Evolutionary conservation across 2,888 invertebrate species (phyloP).

Genomic region (Bruchidius siliquastri): DNA sequence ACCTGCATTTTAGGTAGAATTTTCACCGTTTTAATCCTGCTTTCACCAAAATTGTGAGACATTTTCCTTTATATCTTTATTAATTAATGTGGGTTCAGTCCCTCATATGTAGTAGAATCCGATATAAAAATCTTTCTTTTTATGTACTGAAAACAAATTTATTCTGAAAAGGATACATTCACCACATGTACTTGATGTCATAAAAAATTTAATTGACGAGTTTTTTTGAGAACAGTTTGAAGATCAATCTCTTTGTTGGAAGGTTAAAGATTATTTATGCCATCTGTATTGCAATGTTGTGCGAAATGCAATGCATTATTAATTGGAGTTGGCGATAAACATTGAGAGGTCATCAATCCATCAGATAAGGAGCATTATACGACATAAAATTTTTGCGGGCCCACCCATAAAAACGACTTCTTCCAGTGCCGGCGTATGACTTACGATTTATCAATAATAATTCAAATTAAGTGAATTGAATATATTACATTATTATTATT

Average conservation of each 20-base stretch:
- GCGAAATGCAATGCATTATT: background rate
- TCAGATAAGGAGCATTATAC: constrained; percentile 1
- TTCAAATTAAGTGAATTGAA: too few species aligned
- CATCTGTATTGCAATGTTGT: background rate
- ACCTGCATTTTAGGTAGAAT: too few species aligned
- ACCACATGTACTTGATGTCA: background rate
- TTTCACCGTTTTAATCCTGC: too few species aligned
- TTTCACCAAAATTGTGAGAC: too few species aligned
- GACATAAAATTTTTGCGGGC: background rate
- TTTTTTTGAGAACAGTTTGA: background rate
- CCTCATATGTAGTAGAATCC: too few species aligned
- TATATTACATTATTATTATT: too few species aligned
- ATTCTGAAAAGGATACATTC: too few species aligned
- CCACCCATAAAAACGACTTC: background rate
- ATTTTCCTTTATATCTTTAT: too few species aligned
- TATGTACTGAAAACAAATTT: too few species aligned
- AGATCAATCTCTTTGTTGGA: background rate
- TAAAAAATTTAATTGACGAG: background rate
- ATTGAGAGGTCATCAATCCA: constrained; percentile 1
- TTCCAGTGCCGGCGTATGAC: background rate
- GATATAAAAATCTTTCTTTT: too few species aligned
- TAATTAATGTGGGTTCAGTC: too few species aligned
- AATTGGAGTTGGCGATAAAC: background rate
- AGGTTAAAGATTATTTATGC: background rate
- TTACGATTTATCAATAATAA: too few species aligned